These are phyloP conservation scores for Euplagia quadripunctaria DNA, from an alignment of 2,888 invertebrate species.

Conservation along the genomic window DNA sequence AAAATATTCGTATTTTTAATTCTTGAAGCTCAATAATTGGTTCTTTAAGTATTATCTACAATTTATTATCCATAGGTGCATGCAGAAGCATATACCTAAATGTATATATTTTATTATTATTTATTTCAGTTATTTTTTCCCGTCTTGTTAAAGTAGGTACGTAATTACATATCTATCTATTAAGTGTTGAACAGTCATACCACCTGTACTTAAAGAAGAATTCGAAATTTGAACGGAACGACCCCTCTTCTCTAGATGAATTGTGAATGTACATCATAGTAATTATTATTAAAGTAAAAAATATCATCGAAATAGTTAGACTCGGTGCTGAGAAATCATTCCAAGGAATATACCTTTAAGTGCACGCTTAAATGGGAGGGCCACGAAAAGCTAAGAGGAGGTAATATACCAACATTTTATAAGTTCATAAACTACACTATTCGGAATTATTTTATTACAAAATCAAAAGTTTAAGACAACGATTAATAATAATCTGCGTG, in stretches of 20 bases:
- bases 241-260: not conserved
- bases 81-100: not conserved
- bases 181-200: not conserved
- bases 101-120: too few relatives aligned
- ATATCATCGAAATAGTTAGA: not conserved
- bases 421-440: not conserved
- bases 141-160: too few relatives aligned
- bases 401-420: not conserved
- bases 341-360: not conserved
- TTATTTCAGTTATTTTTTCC: too few relatives aligned
- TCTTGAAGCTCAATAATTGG: not conserved
- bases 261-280: not conserved
- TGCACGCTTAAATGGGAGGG: not conserved
- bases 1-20: conserved; percentile 5
- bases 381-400: too few relatives aligned
- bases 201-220: not conserved
- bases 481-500: conserved; percentile 17
- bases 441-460: not conserved
- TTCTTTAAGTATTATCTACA: not conserved
- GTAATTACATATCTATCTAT: not conserved
- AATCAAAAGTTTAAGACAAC: conserved; percentile 27
- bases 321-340: not conserved
- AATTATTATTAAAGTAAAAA: not conserved
- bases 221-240: not conserved
- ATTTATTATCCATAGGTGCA: not conserved